Evolutionary conservation across 2,888 invertebrate species (phyloP), one percentile per base, ranked within the genome.

Genomic region (Tetranychus truncatus): DNA sequence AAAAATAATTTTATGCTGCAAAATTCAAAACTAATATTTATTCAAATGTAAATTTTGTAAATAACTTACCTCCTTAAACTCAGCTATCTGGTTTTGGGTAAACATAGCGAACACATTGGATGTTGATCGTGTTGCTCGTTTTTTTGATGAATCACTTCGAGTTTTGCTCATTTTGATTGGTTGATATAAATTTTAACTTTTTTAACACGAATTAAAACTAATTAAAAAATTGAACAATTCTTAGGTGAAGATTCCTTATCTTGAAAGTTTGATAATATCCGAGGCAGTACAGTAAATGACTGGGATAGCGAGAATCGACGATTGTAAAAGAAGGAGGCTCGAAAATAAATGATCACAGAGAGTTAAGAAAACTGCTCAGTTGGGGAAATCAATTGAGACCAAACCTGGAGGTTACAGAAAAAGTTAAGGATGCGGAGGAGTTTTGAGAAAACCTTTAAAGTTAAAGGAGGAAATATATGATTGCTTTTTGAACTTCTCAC

Each of bases 101-200:
- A 94, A 94, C 90, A 93, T 92, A 83, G 93, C 92, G 88, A 94
- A 94, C 84, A 94, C 92, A 86, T 92, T 93, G 87, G 92, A 92
- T 81, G 93, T 93, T 6, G 80, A 78, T 75, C 80, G 78, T 76
- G 79, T 79, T 83, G 91, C 88, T 83, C 92, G 89, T 86, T 92
- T 93, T 74, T 79, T 79, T 15, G 76, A 69, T 15, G 72, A 45
- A n/a, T 72, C 72, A 18, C 44, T 72, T 24, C 72, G 44, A 44
- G n/a, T 72, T 72, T 72, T 72, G 20, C 20, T 20, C 69, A 69
- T 69, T 69, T 69, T 69, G 69, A 69, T 55, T 9, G 15, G 6
- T 55, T 55, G 15, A 55, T 55, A 15, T 15, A 15, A 55, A 15
- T 55, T 55, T 55, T 15, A 55, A 66, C 15, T 66, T n/a, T 21